Percentiles rank a stretch among this genome's conserved stretches.
Evolutionary conservation across 2,888 invertebrate genomes (phyloP).

Genomic region (Mythimna loreyi): DNA sequence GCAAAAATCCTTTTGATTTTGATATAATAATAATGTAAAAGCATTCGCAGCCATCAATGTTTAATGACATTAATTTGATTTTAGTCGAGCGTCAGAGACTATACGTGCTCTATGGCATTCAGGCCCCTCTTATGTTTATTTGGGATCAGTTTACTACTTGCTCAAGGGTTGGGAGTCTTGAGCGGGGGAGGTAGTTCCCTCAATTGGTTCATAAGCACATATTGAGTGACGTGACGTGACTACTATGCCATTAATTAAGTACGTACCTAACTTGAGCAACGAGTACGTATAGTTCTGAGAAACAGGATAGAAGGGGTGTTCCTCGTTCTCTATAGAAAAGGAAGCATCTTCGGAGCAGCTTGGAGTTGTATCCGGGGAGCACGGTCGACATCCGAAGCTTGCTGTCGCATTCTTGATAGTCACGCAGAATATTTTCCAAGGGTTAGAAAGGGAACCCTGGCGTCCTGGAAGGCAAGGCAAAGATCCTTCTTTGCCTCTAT

Average conservation of each 20-base stretch:
- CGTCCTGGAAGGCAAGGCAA: too few species aligned
- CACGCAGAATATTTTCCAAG: too few species aligned
- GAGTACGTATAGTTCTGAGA: background rate
- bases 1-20: too few species aligned
- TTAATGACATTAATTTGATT: background rate
- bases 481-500: too few species aligned
- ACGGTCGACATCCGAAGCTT: too few species aligned
- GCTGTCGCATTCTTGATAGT: too few species aligned
- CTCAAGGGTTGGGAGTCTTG: slow-evolving; percentile 2
- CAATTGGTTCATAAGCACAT: background rate
- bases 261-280: background rate
- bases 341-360: background rate
- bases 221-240: background rate
- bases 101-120: background rate
- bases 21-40: too few species aligned
- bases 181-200: background rate
- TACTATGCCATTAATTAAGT: background rate
- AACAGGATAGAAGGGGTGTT: background rate
- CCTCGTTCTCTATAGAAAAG: background rate
- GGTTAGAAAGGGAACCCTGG: too few species aligned
- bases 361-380: too few species aligned
- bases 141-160: slow-evolving; percentile 32
- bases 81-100: background rate
- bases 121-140: slow-evolving; percentile 16
- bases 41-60: too few species aligned